These are phyloP conservation scores for Lepidurus couesii DNA, from an alignment of 1,140 invertebrate genomes.

Conservation along the genomic window DNA sequence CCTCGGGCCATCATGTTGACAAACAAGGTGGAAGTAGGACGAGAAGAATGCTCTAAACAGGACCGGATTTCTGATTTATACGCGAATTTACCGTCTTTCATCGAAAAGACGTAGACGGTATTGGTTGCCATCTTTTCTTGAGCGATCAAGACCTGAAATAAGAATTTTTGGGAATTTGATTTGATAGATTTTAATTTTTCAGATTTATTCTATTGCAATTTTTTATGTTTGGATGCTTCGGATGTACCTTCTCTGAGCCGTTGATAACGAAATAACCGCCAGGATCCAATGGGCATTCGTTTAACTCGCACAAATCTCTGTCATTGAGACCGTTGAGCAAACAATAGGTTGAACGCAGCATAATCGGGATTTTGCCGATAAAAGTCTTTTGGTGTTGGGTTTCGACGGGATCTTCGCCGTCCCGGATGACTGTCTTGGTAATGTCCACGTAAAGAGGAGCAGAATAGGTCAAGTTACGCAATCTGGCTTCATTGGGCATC, in stretches of 20 bases:
- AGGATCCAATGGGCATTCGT: constrained; percentile 97
- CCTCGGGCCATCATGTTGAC: constrained; percentile 99
- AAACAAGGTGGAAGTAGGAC: constrained; percentile 95
- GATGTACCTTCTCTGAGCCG: constrained; percentile 81
- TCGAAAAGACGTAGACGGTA: constrained; percentile 97
- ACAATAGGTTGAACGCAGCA: constrained; percentile 96
- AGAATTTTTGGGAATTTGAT: constrained; percentile 23
- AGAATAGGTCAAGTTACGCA: constrained; percentile 85
- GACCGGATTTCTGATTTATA: constrained; percentile 96
- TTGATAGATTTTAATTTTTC: too few relatives aligned
- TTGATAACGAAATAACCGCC: constrained; percentile 96
- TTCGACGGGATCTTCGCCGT: constrained; percentile 84
- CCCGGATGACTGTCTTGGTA: constrained; percentile 87
- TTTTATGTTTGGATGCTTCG: not conserved
- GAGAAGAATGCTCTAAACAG: constrained; percentile 83
- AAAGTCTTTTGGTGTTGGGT: constrained; percentile 96
- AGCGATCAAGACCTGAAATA: constrained; percentile 73
- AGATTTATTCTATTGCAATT: not conserved
- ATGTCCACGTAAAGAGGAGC: constrained; percentile 98
- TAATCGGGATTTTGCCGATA: constrained; percentile 99
- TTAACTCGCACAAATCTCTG: constrained; percentile 96
- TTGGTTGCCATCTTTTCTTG: constrained; percentile 99
- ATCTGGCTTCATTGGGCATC: constrained; percentile 97
- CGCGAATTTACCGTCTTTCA: constrained; percentile 97
- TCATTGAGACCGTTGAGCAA: constrained; percentile 86